Conservation (phyloP, 2,888 invertebrate species). For the Rhopalosiphum nymphaeae region DNA sequence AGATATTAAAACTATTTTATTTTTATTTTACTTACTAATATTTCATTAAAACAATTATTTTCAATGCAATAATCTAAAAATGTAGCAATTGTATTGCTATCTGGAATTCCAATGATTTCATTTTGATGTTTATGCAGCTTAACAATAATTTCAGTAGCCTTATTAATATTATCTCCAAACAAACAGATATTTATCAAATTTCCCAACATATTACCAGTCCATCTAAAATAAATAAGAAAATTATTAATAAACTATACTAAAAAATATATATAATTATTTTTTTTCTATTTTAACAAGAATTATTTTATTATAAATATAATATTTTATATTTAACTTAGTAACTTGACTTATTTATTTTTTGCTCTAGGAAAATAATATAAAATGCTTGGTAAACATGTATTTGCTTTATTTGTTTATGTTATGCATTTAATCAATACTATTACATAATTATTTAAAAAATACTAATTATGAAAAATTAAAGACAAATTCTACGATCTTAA, state of each 20-base stretch:
- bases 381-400: neutral
- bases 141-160: slow-evolving; percentile 73
- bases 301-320: neutral
- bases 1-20: neutral
- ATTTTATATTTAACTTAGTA: neutral
- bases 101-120: slow-evolving; percentile 74
- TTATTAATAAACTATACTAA: neutral
- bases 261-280: slow-evolving; percentile 65
- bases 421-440: neutral
- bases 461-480: neutral
- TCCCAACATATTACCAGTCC: slow-evolving; percentile 76
- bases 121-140: slow-evolving; percentile 73
- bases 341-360: neutral
- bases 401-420: neutral
- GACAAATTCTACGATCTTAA: neutral
- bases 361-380: neutral
- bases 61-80: slow-evolving; percentile 75
- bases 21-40: slow-evolving; percentile 71
- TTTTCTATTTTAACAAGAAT: neutral
- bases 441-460: neutral
- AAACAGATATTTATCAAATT: slow-evolving; percentile 74
- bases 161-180: slow-evolving; percentile 73
- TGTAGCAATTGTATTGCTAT: slow-evolving; percentile 71
- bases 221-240: slow-evolving; percentile 70
- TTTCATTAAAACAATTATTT: slow-evolving; percentile 72